Percentiles rank a stretch among this genome's conserved stretches.
Conservation (phyloP, 2,113 vertebrate species). For the Prionailurus bengalensis region DNA sequence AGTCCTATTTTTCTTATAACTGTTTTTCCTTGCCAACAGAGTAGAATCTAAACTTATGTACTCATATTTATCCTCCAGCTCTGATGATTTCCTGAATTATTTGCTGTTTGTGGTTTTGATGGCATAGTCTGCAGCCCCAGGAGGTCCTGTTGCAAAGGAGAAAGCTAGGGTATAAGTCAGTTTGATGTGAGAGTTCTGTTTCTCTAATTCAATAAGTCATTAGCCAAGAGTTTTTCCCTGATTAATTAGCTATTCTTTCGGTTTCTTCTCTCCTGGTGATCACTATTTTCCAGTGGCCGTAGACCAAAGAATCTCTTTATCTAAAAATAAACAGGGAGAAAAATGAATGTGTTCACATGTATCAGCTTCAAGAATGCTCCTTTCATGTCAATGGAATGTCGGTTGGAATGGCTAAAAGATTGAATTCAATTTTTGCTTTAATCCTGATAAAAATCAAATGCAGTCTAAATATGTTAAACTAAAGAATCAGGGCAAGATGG, state of each 20-base stretch:
- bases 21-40: constrained; percentile 24
- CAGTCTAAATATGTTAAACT: not conserved
- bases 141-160: not conserved
- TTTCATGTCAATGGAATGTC: not conserved
- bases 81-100: not conserved
- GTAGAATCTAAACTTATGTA: constrained; percentile 39
- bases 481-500: not conserved
- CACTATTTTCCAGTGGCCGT: not conserved
- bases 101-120: constrained; percentile 10
- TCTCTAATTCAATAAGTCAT: not conserved
- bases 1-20: constrained; percentile 43
- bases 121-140: not conserved
- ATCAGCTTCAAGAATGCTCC: not conserved
- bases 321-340: constrained; percentile 15
- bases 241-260: not conserved
- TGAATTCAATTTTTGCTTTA: not conserved
- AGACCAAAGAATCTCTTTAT: not conserved
- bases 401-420: not conserved
- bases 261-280: not conserved
- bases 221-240: constrained; percentile 25
- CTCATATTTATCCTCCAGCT: not conserved
- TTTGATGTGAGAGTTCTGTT: not conserved
- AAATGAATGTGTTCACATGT: not conserved
- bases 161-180: not conserved
- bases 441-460: not conserved